Percentiles rank a stretch among this genome's conserved stretches.
phyloP scores from a whole-genome alignment of 2,797 vertebrate genomes.

The Margarornis squamiger region DNA sequence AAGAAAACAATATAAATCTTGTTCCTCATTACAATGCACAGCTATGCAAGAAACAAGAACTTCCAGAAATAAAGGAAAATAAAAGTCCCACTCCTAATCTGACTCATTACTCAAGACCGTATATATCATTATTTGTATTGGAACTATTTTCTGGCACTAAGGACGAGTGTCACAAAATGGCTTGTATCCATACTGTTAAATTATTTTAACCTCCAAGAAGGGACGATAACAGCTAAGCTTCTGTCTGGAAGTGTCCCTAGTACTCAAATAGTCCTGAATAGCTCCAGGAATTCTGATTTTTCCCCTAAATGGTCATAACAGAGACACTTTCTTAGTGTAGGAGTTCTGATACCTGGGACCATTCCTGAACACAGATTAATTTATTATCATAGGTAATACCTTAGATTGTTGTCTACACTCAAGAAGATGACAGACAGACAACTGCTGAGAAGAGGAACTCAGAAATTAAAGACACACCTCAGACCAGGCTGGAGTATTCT shows the following conservation, averaged over 20 bases:
- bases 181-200: not conserved
- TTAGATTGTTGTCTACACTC: not conserved
- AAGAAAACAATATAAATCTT: constrained; percentile 38
- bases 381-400: not conserved
- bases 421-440: not conserved
- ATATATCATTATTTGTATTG: not conserved
- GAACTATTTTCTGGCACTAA: not conserved
- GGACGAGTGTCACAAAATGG: not conserved
- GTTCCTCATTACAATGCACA: not conserved
- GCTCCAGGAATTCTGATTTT: not conserved
- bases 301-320: not conserved
- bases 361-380: not conserved
- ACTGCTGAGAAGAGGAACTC: not conserved
- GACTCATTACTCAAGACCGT: not conserved
- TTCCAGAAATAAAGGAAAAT: not conserved
- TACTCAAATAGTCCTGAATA: not conserved
- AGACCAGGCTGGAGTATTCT: not conserved
- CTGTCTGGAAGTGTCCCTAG: not conserved
- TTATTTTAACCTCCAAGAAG: not conserved
- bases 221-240: not conserved
- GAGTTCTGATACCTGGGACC: not conserved
- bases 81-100: not conserved
- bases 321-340: not conserved
- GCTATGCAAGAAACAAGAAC: not conserved
- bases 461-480: not conserved